These are phyloP conservation scores for Scomber scombrus DNA, from an alignment of 2,113 vertebrate genomes.

Conservation along the genomic window DNA sequence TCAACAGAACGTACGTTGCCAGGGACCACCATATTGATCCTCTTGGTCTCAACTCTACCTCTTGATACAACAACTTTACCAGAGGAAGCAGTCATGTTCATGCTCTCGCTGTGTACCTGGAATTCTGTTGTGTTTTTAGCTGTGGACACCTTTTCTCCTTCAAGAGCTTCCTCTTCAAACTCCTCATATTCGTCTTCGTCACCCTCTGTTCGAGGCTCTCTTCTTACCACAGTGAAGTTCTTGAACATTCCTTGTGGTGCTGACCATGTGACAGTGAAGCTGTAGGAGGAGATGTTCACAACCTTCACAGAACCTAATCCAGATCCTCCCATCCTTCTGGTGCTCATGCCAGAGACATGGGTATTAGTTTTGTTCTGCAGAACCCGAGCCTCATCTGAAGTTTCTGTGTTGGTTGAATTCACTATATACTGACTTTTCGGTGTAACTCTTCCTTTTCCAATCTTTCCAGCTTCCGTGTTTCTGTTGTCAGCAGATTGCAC, in stretches of 20 bases:
- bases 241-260: constrained; percentile 85
- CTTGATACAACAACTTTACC: constrained; percentile 62
- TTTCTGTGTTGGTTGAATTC: constrained; percentile 54
- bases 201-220: constrained; percentile 66
- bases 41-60: constrained; percentile 71
- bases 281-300: constrained; percentile 77
- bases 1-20: constrained; percentile 72
- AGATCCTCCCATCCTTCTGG: constrained; percentile 54
- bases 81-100: constrained; percentile 45
- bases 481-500: constrained; percentile 45
- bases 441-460: constrained; percentile 42
- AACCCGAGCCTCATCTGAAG: constrained; percentile 32
- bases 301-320: constrained; percentile 75
- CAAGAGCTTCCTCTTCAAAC: constrained; percentile 61
- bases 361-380: constrained; percentile 51
- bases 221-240: constrained; percentile 84
- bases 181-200: constrained; percentile 60
- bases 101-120: constrained; percentile 56
- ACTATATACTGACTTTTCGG: constrained; percentile 57
- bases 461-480: constrained; percentile 41
- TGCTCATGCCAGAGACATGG: constrained; percentile 23
- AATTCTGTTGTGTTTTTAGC: constrained; percentile 60
- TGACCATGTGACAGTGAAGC: constrained; percentile 85
- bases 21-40: constrained; percentile 77
- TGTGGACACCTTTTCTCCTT: constrained; percentile 31